Base-by-base conservation (phyloP, 1,140 invertebrate genomes). In the Hyposmocoma kahamanoa region DNA sequence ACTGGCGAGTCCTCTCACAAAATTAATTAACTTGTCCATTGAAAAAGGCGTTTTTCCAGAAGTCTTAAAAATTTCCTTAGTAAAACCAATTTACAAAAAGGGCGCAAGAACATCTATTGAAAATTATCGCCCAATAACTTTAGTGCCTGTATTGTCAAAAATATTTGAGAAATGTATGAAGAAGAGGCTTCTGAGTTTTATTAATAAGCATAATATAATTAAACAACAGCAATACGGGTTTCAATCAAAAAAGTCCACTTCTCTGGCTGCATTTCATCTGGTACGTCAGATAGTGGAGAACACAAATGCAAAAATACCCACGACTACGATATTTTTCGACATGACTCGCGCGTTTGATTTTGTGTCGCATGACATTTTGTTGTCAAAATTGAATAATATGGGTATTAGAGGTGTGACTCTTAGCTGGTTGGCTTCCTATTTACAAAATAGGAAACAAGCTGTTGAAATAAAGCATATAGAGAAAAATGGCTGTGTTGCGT, bases 71-170 rank as follows among this genome's bases (percentile, higher is more conserved):
- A 19, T 21, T 4, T 46, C 43, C 6, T 18, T 46, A 5, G 30
- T 46, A 17, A 46, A 32, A 46, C 43, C 43, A 11, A 18, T 46
- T 10, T 19, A 46, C 10, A 46, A 46, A 34, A 46, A 46, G 19
- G 26, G 26, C 1, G 10, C 5, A 13, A 32, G 19, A 46, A 32
- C 17, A 11, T 6, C 5, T 10, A 20, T 46, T 3, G 26, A 18
- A 20, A 46, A 46, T 13, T 46, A 46, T 18, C 26, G 43, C 6
- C 43, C 43, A 3, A 46, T 46, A 32, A 34, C 43, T 11, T 22
- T 46, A 34, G 18, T 46, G 6, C 43, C 43, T 1, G 19, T 32
- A 30, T 9, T 32, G 5, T 30, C 43, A 0, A 32, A 46, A 34
- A 21, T 32, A 11, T 18, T 46, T 19, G 26, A 46, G 34, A 32